These are phyloP conservation scores for Ornithoptera alexandrae DNA, from an alignment of 2,888 invertebrate species.

Conservation along the genomic window DNA sequence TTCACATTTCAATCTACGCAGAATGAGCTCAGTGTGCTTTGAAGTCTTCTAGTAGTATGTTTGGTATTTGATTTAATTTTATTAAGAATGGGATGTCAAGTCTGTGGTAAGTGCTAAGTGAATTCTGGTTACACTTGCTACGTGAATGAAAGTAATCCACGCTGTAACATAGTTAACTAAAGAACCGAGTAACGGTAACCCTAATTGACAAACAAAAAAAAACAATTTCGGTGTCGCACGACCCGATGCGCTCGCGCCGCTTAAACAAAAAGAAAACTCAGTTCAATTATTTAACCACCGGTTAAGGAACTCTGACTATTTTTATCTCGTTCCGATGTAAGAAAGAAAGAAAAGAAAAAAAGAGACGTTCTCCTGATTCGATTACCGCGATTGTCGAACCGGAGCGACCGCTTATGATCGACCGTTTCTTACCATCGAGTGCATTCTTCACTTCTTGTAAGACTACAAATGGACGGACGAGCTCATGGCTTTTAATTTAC, in stretches of 20 bases:
- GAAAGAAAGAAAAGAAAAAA: slow-evolving; percentile 28
- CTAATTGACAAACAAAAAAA: slow-evolving; percentile 46
- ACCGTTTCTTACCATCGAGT: slow-evolving; percentile 29
- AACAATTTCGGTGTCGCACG: slow-evolving; percentile 32
- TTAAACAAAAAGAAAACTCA: slow-evolving; percentile 43
- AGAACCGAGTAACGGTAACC: slow-evolving; percentile 39
- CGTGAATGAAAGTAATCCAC: slow-evolving; percentile 40
- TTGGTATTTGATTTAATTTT: too few relatives aligned
- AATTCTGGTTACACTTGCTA: slow-evolving; percentile 25
- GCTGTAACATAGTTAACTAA: slow-evolving; percentile 26
- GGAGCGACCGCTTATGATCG: slow-evolving; percentile 25
- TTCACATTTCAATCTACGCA: too few relatives aligned
- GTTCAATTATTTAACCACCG: slow-evolving; percentile 42
- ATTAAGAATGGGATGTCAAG: too few relatives aligned
- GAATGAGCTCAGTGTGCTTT: too few relatives aligned
- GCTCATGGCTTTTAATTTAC: neutral
- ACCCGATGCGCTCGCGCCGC: slow-evolving; percentile 31
- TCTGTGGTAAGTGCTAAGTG: too few relatives aligned
- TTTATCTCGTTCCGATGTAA: slow-evolving; percentile 44
- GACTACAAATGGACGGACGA: neutral
- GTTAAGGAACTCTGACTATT: slow-evolving; percentile 56
- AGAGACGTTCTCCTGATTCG: slow-evolving; percentile 53
- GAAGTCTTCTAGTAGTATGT: too few relatives aligned
- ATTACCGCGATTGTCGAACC: slow-evolving; percentile 54
- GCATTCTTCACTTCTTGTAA: slow-evolving; percentile 36